Percentiles rank a stretch among this genome's conserved stretches.
These are phyloP conservation scores for Dinoponera quadriceps DNA, from an alignment of 1,140 invertebrate species.

Conservation along the genomic window DNA sequence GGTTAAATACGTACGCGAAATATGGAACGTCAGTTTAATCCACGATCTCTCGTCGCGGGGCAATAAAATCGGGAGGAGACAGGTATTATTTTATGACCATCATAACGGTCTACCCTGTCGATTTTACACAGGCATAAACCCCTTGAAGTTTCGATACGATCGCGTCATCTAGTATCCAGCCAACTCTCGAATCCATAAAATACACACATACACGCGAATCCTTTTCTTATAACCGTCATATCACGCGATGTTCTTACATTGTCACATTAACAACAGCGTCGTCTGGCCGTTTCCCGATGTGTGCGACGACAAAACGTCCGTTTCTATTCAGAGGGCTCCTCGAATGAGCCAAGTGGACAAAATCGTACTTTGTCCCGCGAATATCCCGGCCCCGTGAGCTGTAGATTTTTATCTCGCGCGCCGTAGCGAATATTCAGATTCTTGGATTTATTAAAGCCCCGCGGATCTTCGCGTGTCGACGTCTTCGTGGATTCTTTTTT, in stretches of 20 bases:
- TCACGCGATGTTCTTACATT: background rate
- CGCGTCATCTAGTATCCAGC: background rate
- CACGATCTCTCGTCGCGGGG: background rate
- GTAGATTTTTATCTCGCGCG: background rate
- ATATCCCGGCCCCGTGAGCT: background rate
- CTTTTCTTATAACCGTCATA: background rate
- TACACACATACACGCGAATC: background rate
- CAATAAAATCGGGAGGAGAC: background rate
- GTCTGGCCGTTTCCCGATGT: background rate
- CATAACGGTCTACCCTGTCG: background rate
- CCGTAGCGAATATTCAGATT: constrained; percentile 3
- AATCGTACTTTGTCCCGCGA: background rate
- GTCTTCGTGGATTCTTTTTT: background rate
- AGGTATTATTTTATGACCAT: constrained; percentile 40
- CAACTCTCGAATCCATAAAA: constrained; percentile 44
- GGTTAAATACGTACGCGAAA: background rate
- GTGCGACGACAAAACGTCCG: background rate
- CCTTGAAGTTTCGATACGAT: constrained; percentile 5
- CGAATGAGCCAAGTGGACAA: background rate
- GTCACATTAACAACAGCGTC: background rate
- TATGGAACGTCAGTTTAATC: constrained; percentile 28
- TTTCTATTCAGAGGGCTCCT: background rate
- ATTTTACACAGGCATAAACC: constrained; percentile 39
- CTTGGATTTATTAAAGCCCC: background rate
- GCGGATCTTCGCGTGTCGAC: background rate